These are phyloP conservation scores for Trichopria drosophilae DNA, from an alignment of 2,888 invertebrate species.

Conservation along the genomic window DNA sequence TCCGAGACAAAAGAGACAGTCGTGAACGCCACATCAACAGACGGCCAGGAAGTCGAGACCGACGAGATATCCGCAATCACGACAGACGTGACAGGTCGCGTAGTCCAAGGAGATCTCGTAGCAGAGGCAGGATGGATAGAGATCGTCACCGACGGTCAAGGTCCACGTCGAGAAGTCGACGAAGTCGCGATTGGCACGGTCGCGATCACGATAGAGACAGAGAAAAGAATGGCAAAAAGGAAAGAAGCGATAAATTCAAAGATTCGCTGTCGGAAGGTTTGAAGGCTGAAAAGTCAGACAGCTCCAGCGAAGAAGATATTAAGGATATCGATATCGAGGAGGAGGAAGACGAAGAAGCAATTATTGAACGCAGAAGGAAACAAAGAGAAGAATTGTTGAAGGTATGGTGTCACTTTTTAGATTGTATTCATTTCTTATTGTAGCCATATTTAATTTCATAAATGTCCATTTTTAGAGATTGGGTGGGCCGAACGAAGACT, in stretches of 20 bases:
- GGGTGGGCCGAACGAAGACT: slow-evolving; percentile 65
- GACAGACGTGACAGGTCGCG: slow-evolving; percentile 51
- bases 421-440: neutral
- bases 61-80: slow-evolving; percentile 49
- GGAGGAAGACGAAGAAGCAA: slow-evolving; percentile 90
- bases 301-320: slow-evolving; percentile 72
- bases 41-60: slow-evolving; percentile 52
- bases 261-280: slow-evolving; percentile 81
- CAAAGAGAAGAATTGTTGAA: slow-evolving; percentile 85
- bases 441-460: slow-evolving; percentile 14
- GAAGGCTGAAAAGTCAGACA: slow-evolving; percentile 67
- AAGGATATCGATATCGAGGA: slow-evolving; percentile 76
- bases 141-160: slow-evolving; percentile 45
- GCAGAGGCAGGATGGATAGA: slow-evolving; percentile 45
- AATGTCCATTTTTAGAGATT: slow-evolving; percentile 57
- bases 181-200: slow-evolving; percentile 49
- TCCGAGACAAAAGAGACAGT: slow-evolving; percentile 34
- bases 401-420: slow-evolving; percentile 59
- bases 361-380: slow-evolving; percentile 85
- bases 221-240: slow-evolving; percentile 55
- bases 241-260: slow-evolving; percentile 64
- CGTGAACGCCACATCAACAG: slow-evolving; percentile 55
- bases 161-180: slow-evolving; percentile 36
- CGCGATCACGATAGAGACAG: slow-evolving; percentile 56
- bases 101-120: slow-evolving; percentile 52